These are phyloP conservation scores for Sciaenops ocellatus DNA, from an alignment of 2,797 vertebrate species.

Conservation along the genomic window DNA sequence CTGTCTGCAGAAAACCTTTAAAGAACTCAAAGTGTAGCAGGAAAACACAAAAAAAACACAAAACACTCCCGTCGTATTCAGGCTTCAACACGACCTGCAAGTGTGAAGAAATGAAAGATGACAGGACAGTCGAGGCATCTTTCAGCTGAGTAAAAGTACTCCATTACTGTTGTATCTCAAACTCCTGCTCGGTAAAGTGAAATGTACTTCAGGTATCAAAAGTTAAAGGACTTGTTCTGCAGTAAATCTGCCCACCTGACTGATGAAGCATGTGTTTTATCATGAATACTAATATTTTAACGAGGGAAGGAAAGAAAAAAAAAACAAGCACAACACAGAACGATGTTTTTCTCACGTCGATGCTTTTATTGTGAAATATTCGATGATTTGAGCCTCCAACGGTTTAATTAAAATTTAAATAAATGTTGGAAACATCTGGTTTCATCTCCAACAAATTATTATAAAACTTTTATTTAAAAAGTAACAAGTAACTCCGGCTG, in stretches of 20 bases:
- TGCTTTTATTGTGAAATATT: too few species aligned
- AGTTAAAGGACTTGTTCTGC: background rate
- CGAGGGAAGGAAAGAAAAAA: too few species aligned
- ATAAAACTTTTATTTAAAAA: background rate
- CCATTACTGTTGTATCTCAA: background rate
- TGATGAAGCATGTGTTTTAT: too few species aligned
- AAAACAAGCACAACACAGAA: too few species aligned
- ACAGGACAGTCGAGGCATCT: too few species aligned
- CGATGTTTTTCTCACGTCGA: too few species aligned
- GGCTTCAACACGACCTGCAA: background rate
- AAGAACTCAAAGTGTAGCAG: constrained; percentile 13
- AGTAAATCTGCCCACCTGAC: too few species aligned
- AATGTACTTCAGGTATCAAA: background rate
- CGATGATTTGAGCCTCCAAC: background rate
- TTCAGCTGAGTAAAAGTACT: background rate
- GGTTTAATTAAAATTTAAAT: background rate
- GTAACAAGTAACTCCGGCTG: background rate
- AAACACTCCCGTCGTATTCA: background rate
- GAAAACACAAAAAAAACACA: background rate
- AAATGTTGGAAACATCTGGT: too few species aligned
- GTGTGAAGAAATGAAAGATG: background rate
- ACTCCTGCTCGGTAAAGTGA: background rate
- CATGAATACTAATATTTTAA: too few species aligned
- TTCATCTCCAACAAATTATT: too few species aligned
- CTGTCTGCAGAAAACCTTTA: constrained; percentile 43